Conservation (phyloP, 2,113 vertebrate genomes). For the Donacobius atricapilla region DNA sequence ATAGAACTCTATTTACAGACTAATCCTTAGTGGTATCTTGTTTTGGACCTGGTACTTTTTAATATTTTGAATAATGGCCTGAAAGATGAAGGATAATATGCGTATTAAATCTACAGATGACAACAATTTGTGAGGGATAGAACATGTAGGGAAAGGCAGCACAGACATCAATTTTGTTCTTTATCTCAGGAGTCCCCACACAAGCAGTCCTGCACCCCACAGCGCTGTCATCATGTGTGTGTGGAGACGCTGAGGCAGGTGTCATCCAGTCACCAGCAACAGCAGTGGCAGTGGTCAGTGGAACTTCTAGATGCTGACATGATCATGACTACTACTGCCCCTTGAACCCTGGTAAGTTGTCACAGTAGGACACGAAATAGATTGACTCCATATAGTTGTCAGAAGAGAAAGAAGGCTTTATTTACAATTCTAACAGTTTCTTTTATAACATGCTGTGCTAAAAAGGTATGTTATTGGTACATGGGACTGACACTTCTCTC, state of each 20-base stretch:
- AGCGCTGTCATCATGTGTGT: accelerated
- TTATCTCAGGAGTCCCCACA: neutral
- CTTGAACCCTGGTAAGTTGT: neutral
- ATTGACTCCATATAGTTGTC: too few species aligned
- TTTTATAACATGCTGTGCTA: too few species aligned
- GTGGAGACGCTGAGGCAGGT: neutral
- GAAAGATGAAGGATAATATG: neutral
- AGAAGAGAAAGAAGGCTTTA: too few species aligned
- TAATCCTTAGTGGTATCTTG: neutral
- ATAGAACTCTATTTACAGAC: neutral
- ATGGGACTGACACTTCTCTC: too few species aligned
- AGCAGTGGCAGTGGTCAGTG: neutral
- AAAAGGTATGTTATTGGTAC: too few species aligned
- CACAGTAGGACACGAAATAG: too few species aligned
- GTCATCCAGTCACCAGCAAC: neutral
- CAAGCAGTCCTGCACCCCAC: neutral
- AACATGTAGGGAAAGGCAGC: neutral
- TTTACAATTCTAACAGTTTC: too few species aligned
- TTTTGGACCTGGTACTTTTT: neutral
- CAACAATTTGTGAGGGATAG: neutral
- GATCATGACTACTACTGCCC: neutral
- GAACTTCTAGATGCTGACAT: neutral
- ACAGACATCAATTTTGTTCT: neutral
- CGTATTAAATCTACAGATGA: neutral
- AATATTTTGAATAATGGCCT: neutral